Evolutionary conservation across 2,113 vertebrate genomes (phyloP).

Genomic region (Tachycineta bicolor): DNA sequence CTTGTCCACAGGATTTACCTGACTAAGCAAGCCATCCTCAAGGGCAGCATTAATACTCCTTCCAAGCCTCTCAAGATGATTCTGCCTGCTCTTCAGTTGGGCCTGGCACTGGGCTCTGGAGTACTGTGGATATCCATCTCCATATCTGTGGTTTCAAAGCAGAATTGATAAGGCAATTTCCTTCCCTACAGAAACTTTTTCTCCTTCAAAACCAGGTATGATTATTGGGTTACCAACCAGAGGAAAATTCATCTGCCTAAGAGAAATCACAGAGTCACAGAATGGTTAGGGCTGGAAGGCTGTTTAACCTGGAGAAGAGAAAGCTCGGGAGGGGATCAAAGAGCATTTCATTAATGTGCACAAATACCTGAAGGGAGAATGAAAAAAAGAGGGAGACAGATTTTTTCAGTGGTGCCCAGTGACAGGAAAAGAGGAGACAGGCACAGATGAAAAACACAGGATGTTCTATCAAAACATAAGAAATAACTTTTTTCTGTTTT

Average conservation of each 20-base stretch:
- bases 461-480: neutral
- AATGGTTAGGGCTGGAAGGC: neutral
- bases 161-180: neutral
- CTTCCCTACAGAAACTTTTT: neutral
- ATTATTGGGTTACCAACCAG: neutral
- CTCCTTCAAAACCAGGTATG: neutral
- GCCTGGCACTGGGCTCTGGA: neutral
- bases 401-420: neutral
- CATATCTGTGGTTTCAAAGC: neutral
- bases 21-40: neutral
- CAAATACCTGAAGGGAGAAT: neutral
- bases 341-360: neutral
- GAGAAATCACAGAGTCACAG: neutral
- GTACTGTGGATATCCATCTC: neutral
- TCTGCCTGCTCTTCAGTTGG: neutral
- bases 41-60: neutral
- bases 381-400: neutral
- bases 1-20: neutral
- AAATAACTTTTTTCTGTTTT: neutral
- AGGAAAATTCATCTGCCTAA: neutral
- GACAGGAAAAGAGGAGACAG: neutral
- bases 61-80: neutral
- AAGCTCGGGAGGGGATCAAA: too few species aligned
- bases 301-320: neutral
- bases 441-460: neutral